phyloP scores from a whole-genome alignment of 2,888 invertebrate species.

The Zootermopsis nevadensis region DNA sequence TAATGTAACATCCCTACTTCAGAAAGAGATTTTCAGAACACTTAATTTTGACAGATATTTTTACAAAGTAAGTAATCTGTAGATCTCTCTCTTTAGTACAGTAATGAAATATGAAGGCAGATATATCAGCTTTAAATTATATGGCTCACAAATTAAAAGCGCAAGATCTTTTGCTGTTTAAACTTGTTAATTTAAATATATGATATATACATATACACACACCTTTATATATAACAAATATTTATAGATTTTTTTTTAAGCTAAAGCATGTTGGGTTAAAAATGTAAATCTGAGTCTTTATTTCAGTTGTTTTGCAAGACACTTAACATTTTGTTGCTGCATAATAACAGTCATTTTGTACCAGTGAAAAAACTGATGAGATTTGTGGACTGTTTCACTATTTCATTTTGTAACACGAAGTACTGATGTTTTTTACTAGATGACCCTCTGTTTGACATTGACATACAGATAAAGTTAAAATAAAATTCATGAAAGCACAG shows the following conservation, averaged over 20 bases:
- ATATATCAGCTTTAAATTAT: background rate
- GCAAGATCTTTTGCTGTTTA: background rate
- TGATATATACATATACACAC: background rate
- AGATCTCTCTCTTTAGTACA: background rate
- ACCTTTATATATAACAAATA: background rate
- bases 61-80: background rate
- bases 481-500: no score
- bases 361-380: no score
- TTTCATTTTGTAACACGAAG: no score
- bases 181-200: constrained; percentile 1
- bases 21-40: constrained; percentile 7
- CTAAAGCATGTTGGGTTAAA: background rate
- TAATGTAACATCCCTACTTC: background rate
- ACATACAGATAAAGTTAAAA: no score
- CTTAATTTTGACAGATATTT: constrained; percentile 11
- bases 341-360: no score
- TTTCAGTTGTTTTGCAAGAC: no score
- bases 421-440: no score
- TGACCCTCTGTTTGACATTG: no score
- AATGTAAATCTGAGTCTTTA: background rate
- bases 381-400: no score
- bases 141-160: background rate
- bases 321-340: no score
- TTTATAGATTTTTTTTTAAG: background rate
- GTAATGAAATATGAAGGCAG: no score